phyloP scores from a whole-genome alignment of 2,888 invertebrate genomes.

The Tetragonisca angustula region DNA sequence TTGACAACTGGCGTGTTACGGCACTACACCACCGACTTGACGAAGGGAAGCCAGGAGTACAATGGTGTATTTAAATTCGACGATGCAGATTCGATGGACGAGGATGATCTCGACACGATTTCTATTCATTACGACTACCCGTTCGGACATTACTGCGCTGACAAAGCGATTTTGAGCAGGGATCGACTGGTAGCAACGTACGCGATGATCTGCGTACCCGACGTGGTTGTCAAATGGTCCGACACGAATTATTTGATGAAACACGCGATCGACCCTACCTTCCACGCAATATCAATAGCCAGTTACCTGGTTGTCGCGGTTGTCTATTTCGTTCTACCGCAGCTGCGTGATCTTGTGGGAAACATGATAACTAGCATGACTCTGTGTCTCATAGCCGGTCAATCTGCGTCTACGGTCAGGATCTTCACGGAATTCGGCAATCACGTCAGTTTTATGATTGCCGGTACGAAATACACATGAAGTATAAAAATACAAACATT shows the following conservation, averaged over 20 bases:
- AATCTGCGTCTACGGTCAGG: conserved; percentile 91
- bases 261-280: conserved; percentile 91
- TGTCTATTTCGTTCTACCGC: conserved; percentile 93
- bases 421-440: conserved; percentile 92
- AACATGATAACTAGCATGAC: conserved; percentile 94
- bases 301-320: conserved; percentile 90
- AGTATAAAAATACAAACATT: background rate
- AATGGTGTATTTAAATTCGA: conserved; percentile 71
- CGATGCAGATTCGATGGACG: conserved; percentile 79
- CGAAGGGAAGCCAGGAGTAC: conserved; percentile 82
- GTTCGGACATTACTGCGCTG: conserved; percentile 92
- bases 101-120: conserved; percentile 81
- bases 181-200: conserved; percentile 87
- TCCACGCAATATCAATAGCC: conserved; percentile 90
- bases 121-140: conserved; percentile 88
- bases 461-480: conserved; percentile 85
- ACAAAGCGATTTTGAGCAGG: conserved; percentile 87
- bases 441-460: conserved; percentile 92
- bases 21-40: conserved; percentile 87
- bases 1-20: conserved; percentile 89
- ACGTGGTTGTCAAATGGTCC: conserved; percentile 89
- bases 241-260: conserved; percentile 90
- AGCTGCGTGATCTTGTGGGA: conserved; percentile 92
- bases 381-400: conserved; percentile 90
- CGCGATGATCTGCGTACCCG: conserved; percentile 91